phyloP scores from a whole-genome alignment of 2,113 vertebrate genomes.

The Chloropsis cyanopogon region DNA sequence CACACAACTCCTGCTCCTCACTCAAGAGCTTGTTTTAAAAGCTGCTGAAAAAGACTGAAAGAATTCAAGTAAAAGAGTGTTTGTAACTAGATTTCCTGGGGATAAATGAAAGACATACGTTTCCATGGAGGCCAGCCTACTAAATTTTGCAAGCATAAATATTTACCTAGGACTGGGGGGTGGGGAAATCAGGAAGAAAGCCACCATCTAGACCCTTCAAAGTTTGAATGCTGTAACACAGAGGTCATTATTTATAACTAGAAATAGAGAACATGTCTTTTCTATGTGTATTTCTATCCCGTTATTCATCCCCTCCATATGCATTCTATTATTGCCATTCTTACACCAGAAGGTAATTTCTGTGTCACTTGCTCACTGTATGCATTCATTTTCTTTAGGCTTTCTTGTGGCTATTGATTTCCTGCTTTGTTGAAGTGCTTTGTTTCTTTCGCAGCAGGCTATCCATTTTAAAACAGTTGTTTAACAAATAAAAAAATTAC shows the following conservation, averaged over 20 bases:
- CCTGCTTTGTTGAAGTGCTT: conserved; percentile 53
- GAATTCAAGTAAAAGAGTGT: conserved; percentile 35
- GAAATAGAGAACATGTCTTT: conserved; percentile 23
- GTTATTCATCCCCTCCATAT: conserved; percentile 7
- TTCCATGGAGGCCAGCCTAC: conserved; percentile 31
- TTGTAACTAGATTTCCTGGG: conserved; percentile 41
- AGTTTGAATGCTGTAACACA: conserved; percentile 31
- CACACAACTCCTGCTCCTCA: neutral
- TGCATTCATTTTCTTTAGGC: conserved; percentile 46
- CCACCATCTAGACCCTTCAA: conserved; percentile 14
- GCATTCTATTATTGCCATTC: conserved; percentile 46
- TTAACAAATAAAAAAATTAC: conserved; percentile 13
- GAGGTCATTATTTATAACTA: conserved; percentile 52
- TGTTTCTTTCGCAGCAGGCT: conserved; percentile 44
- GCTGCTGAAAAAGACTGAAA: conserved; percentile 3
- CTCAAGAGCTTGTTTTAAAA: neutral
- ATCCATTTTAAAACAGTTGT: conserved; percentile 54
- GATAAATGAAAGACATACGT: conserved; percentile 46
- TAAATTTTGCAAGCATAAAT: conserved; percentile 64
- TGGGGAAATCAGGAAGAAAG: conserved; percentile 19
- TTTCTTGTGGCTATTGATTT: conserved; percentile 67
- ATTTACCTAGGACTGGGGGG: conserved; percentile 38
- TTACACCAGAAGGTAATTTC: conserved; percentile 47
- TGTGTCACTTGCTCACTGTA: conserved; percentile 30
- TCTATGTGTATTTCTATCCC: neutral